Evolutionary conservation across 2,797 vertebrate genomes (phyloP).

Genomic region (Bradypus variegatus): DNA sequence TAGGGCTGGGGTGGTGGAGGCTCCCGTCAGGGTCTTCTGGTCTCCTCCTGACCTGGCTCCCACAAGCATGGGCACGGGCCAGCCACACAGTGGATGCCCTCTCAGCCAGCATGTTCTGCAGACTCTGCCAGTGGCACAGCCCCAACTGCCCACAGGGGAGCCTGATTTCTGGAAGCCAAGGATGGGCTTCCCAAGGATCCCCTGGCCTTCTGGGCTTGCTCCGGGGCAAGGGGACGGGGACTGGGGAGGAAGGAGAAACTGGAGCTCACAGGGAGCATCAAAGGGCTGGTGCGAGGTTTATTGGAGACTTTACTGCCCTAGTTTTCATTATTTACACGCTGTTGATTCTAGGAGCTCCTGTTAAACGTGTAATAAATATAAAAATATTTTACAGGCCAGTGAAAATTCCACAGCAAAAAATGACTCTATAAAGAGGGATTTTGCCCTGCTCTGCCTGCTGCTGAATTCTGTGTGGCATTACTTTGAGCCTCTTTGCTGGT

Average conservation of each 20-base stretch:
- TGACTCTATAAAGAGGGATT: conserved; percentile 77
- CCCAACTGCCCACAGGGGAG: not conserved
- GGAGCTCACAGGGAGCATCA: conserved; percentile 78
- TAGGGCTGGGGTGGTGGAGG: not conserved
- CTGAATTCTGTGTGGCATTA: conserved; percentile 74
- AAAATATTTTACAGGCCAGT: conserved; percentile 82
- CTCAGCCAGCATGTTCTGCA: not conserved
- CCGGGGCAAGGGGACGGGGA: conserved; percentile 61
- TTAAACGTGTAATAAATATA: conserved; percentile 83
- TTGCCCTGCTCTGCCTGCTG: conserved; percentile 64
- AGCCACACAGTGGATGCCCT: not conserved
- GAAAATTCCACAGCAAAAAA: conserved; percentile 79
- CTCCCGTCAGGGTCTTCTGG: not conserved
- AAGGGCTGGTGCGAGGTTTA: conserved; percentile 81
- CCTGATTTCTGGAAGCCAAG: not conserved
- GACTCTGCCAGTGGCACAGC: not conserved
- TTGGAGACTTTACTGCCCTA: conserved; percentile 78
- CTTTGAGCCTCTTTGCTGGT: conserved; percentile 65
- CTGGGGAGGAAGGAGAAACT: conserved; percentile 58
- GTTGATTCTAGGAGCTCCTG: conserved; percentile 80
- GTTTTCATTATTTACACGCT: conserved; percentile 83
- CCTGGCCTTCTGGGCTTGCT: conserved; percentile 45
- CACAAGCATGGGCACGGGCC: accelerated
- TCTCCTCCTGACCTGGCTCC: not conserved
- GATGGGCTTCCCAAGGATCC: conserved; percentile 51